These are phyloP conservation scores for Euplexia lucipara DNA, from an alignment of 2,888 invertebrate species.

Conservation along the genomic window DNA sequence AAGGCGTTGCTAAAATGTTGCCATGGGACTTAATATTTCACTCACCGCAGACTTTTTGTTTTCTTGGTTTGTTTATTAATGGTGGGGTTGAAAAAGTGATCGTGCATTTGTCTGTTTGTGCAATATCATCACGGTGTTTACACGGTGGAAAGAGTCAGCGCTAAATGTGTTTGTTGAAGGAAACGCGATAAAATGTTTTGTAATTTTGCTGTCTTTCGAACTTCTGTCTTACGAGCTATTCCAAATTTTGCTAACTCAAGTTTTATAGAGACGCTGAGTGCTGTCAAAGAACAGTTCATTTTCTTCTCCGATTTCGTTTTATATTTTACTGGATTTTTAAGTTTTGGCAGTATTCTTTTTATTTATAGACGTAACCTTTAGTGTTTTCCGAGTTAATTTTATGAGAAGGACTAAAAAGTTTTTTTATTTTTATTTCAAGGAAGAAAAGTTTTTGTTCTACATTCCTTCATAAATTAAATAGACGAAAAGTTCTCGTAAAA, in stretches of 20 bases:
- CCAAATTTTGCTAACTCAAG: conserved; percentile 55
- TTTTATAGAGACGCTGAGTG: conserved; percentile 50
- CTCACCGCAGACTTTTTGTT: conserved; percentile 31
- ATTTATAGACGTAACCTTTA: conserved; percentile 37
- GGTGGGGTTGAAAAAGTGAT: conserved; percentile 62
- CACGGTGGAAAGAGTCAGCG: conserved; percentile 66
- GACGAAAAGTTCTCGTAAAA: conserved; percentile 3
- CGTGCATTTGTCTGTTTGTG: conserved; percentile 67
- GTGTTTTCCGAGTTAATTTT: conserved; percentile 36
- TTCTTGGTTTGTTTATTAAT: conserved; percentile 54
- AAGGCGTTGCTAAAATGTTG: background rate
- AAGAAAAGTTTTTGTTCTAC: conserved; percentile 5
- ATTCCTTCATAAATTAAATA: conserved; percentile 17
- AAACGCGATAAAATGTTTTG: conserved; percentile 63
- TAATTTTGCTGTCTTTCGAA: conserved; percentile 54
- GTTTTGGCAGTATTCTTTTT: conserved; percentile 32
- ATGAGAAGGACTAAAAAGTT: conserved; percentile 23
- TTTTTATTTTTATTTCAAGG: conserved; percentile 11
- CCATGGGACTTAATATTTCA: conserved; percentile 6
- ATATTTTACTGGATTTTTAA: conserved; percentile 49
- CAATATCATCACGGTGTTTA: conserved; percentile 68
- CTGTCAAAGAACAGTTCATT: conserved; percentile 55
- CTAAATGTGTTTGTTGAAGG: conserved; percentile 70
- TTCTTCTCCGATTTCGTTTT: conserved; percentile 47
- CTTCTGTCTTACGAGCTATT: conserved; percentile 58